Evolutionary conservation across 2,797 vertebrate species (phyloP).

Genomic region (Petrocephalus schoutedeni): DNA sequence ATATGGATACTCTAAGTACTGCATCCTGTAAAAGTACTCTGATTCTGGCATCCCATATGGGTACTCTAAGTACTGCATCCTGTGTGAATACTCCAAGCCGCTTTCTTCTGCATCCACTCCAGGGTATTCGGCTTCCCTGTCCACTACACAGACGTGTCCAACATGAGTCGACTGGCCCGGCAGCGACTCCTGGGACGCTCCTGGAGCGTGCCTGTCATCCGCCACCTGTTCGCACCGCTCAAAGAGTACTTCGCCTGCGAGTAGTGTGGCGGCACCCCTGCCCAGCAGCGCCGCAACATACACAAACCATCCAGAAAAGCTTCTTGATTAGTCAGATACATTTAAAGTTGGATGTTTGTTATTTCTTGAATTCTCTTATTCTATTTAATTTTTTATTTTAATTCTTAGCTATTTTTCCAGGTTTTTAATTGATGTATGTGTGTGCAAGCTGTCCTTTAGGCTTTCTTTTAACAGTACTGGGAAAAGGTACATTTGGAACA

Average conservation of each 20-base stretch:
- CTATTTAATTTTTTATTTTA: conserved; percentile 84
- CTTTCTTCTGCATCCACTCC: conserved; percentile 19
- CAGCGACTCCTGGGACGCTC: conserved; percentile 95
- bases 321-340: conserved; percentile 54
- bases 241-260: conserved; percentile 98
- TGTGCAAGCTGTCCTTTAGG: conserved; percentile 75
- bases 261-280: neutral
- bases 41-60: neutral
- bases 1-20: neutral
- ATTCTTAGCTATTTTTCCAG: conserved; percentile 88
- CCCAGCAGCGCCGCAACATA: conserved; percentile 34
- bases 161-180: conserved; percentile 97
- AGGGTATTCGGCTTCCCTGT: conserved; percentile 96
- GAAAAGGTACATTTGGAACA: conserved; percentile 42
- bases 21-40: no score
- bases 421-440: conserved; percentile 67
- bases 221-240: conserved; percentile 96
- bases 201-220: conserved; percentile 96
- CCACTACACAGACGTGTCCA: conserved; percentile 97
- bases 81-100: neutral
- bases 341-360: conserved; percentile 71
- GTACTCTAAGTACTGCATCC: neutral
- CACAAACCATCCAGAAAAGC: conserved; percentile 57
- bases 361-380: conserved; percentile 78
- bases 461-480: conserved; percentile 70